Evolutionary conservation across 2,797 vertebrate species (phyloP).

Genomic region (Esox masquinongy): DNA sequence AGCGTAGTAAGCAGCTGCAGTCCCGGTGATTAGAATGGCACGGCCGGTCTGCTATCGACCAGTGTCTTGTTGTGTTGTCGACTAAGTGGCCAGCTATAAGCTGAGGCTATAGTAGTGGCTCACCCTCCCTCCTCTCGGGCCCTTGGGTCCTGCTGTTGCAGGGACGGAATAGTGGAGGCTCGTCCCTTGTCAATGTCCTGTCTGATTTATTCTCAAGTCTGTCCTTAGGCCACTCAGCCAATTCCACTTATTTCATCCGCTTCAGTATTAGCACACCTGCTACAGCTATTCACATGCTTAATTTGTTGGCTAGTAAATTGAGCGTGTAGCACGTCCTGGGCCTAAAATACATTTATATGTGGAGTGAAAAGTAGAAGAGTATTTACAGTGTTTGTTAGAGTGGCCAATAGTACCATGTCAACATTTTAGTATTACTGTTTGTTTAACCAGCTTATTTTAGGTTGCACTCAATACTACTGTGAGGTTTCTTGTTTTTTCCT

Average conservation of each 20-base stretch:
- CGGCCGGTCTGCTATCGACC: slow-evolving; percentile 32
- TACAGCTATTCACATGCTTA: neutral
- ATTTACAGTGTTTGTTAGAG: neutral
- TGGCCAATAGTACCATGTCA: neutral
- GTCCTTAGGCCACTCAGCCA: neutral
- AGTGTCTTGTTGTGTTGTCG: slow-evolving; percentile 9
- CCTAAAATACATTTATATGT: neutral
- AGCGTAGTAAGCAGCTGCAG: slow-evolving; percentile 29
- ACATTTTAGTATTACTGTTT: neutral
- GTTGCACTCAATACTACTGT: neutral
- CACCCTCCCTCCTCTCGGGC: neutral
- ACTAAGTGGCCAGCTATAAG: neutral
- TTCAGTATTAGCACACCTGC: neutral
- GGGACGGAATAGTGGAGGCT: neutral
- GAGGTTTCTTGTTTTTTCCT: too few species aligned
- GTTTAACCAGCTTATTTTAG: neutral
- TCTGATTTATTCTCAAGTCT: neutral
- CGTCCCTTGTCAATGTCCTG: neutral
- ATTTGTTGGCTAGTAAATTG: neutral
- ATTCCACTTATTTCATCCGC: neutral
- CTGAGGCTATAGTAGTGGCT: neutral
- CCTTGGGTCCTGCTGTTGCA: neutral
- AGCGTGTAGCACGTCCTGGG: neutral
- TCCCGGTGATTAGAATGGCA: slow-evolving; percentile 36
- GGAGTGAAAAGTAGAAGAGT: neutral